phyloP scores from a whole-genome alignment of 2,888 invertebrate species.

The Emmelina monodactyla region DNA sequence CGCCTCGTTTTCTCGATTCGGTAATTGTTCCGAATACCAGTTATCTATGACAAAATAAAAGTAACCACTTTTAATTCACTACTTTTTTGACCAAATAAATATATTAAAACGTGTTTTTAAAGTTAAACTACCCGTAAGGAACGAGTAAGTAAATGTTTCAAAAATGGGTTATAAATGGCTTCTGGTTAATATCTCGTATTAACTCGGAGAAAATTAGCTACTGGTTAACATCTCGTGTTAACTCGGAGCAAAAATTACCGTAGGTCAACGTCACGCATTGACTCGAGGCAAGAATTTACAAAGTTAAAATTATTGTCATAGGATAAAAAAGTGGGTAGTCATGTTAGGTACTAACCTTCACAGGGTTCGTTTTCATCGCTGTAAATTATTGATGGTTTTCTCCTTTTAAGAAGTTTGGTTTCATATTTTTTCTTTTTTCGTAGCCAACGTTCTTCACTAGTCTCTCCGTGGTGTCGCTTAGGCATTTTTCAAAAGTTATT shows the following conservation, averaged over 20 bases:
- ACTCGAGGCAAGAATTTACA: too few species aligned
- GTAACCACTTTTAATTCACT: not conserved
- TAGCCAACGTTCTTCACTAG: constrained; percentile 2
- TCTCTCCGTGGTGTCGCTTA: not conserved
- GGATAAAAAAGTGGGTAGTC: not conserved
- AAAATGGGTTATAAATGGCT: constrained; percentile 3
- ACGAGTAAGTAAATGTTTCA: too few species aligned
- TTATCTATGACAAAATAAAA: not conserved
- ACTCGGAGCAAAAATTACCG: not conserved
- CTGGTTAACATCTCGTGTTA: constrained; percentile 4
- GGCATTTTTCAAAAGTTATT: not conserved
- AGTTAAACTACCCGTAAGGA: too few species aligned
- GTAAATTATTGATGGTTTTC: not conserved
- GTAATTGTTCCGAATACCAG: not conserved
- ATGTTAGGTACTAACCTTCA: not conserved
- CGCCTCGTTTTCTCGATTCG: not conserved
- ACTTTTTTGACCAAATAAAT: not conserved
- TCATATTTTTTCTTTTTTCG: not conserved
- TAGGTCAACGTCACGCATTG: too few species aligned
- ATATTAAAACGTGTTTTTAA: too few species aligned
- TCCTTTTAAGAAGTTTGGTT: not conserved
- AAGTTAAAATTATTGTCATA: too few species aligned
- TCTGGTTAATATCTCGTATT: constrained; percentile 6
- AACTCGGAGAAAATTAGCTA: constrained; percentile 4
- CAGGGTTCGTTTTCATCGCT: not conserved